These are phyloP conservation scores for Microdon myrmicae DNA, from an alignment of 2,888 invertebrate species.

Conservation along the genomic window DNA sequence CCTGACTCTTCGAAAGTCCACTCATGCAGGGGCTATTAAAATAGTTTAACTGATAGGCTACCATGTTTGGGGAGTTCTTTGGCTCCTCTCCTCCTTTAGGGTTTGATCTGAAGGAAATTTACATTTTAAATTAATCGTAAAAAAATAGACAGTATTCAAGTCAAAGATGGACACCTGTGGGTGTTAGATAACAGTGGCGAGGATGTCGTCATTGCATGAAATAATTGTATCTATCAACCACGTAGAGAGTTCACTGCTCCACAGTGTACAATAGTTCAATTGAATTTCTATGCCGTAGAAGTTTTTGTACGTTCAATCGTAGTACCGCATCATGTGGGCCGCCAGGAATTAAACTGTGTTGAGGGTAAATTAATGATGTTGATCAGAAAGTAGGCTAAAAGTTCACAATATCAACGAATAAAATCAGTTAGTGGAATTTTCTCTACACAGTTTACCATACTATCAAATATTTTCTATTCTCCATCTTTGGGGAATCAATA, in stretches of 20 bases:
- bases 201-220: slow-evolving; percentile 18
- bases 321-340: too few relatives aligned
- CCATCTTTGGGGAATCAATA: too few relatives aligned
- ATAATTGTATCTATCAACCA: slow-evolving; percentile 5
- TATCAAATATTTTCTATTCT: too few relatives aligned
- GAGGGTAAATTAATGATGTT: too few relatives aligned
- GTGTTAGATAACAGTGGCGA: background rate
- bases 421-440: too few relatives aligned
- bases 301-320: background rate
- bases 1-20: slow-evolving; percentile 27
- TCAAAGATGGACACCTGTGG: slow-evolving; percentile 2
- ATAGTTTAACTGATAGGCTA: slow-evolving; percentile 23
- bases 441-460: too few relatives aligned
- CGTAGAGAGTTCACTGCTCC: slow-evolving; percentile 32
- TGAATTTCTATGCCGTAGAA: slow-evolving; percentile 29
- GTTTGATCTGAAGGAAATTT: slow-evolving; percentile 13
- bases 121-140: slow-evolving; percentile 24
- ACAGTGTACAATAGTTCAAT: slow-evolving; percentile 1
- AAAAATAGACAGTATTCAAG: background rate
- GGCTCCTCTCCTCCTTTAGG: too few relatives aligned
- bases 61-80: slow-evolving; percentile 10
- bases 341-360: too few relatives aligned
- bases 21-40: slow-evolving; percentile 25
- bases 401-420: too few relatives aligned
- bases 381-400: too few relatives aligned